Evolutionary conservation across 2,113 vertebrate genomes (phyloP).

Genomic region (Canis aureus): DNA sequence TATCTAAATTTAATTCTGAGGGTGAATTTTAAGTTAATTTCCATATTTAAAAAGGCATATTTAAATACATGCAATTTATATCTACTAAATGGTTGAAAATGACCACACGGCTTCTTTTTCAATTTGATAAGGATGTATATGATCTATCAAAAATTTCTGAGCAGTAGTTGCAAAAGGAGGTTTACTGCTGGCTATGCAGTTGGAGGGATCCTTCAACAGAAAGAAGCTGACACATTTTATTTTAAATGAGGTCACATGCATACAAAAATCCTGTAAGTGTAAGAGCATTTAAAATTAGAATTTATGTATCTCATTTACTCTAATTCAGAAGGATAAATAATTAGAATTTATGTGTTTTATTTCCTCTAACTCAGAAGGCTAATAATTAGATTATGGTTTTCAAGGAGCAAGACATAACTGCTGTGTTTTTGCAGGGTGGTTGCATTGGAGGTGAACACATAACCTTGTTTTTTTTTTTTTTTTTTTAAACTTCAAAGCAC

Average conservation of each 20-base stretch:
- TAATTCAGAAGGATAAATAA: slow-evolving; percentile 10
- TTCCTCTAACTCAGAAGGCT: not conserved
- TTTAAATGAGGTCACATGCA: slow-evolving; percentile 63
- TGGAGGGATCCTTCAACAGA: not conserved
- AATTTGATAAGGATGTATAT: not conserved
- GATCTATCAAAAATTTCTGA: not conserved
- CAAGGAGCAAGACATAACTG: not conserved
- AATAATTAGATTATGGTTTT: not conserved
- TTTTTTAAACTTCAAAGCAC: not conserved
- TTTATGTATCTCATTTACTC: not conserved
- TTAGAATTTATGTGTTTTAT: not conserved
- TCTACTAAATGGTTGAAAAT: not conserved
- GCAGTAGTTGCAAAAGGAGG: not conserved
- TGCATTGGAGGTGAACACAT: not conserved
- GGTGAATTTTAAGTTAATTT: slow-evolving; percentile 47
- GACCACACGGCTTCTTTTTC: not conserved
- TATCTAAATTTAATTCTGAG: not conserved
- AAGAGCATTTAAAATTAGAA: slow-evolving; percentile 41
- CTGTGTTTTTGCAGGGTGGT: not conserved
- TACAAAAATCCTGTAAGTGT: slow-evolving; percentile 31
- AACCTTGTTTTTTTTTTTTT: not conserved
- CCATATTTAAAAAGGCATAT: not conserved
- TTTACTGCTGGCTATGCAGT: not conserved
- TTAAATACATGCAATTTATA: not conserved
- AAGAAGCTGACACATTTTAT: slow-evolving; percentile 50